Evolutionary conservation across 2,797 vertebrate species (phyloP).

Genomic region (Simalia tracyae): DNA sequence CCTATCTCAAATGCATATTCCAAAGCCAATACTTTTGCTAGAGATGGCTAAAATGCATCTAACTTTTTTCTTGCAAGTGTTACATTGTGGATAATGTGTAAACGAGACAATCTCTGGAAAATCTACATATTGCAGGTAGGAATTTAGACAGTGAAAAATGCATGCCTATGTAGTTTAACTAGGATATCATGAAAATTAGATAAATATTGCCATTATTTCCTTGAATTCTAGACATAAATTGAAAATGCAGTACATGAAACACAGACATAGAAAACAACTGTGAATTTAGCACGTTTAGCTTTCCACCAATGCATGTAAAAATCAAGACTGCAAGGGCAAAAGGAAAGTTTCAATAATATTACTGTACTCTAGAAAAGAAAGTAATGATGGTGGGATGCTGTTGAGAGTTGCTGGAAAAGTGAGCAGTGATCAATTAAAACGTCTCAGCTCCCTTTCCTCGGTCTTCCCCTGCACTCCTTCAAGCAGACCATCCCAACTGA

Average conservation of each 20-base stretch:
- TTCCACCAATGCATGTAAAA: background rate
- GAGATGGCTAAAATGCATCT: background rate
- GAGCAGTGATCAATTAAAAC: background rate
- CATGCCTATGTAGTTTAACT: background rate
- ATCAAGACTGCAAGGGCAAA: background rate
- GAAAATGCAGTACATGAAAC: background rate
- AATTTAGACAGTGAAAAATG: background rate
- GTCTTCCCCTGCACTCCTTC: background rate
- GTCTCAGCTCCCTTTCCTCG: fast-evolving
- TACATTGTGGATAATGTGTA: background rate
- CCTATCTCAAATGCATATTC: background rate
- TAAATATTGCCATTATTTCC: background rate
- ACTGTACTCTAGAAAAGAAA: background rate
- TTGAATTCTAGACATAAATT: background rate
- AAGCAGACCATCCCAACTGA: background rate
- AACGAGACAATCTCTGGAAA: too few relatives aligned
- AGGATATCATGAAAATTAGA: background rate
- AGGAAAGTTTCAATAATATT: background rate
- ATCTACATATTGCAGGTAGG: background rate
- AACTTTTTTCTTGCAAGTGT: background rate
- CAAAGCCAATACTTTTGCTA: background rate
- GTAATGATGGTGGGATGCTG: background rate
- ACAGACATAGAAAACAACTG: background rate
- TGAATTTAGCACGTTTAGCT: background rate
- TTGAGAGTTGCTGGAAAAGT: background rate